Conservation (phyloP, 2,797 vertebrate species). For the Pseudochaenichthys georgianus region DNA sequence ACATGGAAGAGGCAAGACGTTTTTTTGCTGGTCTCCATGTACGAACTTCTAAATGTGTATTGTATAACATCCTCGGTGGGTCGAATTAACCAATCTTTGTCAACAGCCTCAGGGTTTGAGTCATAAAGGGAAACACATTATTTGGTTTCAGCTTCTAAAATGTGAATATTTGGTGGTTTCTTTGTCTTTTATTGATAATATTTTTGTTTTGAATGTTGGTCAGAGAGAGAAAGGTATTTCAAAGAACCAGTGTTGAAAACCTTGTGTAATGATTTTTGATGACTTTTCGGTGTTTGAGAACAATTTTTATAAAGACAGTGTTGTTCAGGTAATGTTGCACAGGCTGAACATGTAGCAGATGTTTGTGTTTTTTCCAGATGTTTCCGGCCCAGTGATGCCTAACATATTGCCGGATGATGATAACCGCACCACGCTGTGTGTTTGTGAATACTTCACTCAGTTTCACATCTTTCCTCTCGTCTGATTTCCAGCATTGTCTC, state of each 20-base stretch:
- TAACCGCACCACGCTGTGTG: constrained; percentile 21
- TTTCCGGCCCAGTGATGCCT: constrained; percentile 10
- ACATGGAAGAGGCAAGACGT: neutral
- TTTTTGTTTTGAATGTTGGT: neutral
- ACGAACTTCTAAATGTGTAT: neutral
- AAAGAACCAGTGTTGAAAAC: too few species aligned
- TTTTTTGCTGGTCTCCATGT: neutral
- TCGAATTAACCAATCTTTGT: neutral
- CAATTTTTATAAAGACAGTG: neutral
- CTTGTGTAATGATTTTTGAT: too few species aligned
- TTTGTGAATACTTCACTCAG: neutral
- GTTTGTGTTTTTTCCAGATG: constrained; percentile 30
- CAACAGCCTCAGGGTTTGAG: too few species aligned
- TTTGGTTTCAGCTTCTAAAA: neutral
- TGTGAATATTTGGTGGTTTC: neutral
- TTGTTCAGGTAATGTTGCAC: neutral
- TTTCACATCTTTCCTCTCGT: constrained; percentile 14
- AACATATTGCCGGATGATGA: constrained; percentile 17
- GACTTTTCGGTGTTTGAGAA: too few species aligned
- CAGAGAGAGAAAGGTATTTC: neutral
- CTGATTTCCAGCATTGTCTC: constrained; percentile 35
- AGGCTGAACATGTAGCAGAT: neutral
- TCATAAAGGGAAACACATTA: too few species aligned
- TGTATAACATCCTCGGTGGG: neutral
- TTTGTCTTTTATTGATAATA: neutral